Conservation (phyloP, 2,113 vertebrate genomes). For the Nothocercus julius region DNA sequence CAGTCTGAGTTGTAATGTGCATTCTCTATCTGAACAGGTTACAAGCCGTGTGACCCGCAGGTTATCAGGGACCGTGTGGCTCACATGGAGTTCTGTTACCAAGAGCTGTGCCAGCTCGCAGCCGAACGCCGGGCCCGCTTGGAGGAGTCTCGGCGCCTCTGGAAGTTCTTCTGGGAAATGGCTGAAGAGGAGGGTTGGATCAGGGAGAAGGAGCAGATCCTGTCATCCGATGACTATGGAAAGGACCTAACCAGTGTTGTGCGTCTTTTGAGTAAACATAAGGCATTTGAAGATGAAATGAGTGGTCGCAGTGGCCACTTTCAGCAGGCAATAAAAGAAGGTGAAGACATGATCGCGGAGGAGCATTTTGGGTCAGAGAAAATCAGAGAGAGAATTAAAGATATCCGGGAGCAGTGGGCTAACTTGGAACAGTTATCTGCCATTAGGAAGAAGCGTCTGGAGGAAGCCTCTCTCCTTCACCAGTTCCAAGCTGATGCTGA, state of each 20-base stretch:
- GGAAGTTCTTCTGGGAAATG: slow-evolving; percentile 99
- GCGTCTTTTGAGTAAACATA: slow-evolving; percentile 92
- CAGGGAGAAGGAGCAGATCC: slow-evolving; percentile 94
- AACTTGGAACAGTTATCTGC: slow-evolving; percentile 89
- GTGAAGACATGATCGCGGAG: slow-evolving; percentile 88
- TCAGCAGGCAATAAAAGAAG: slow-evolving; percentile 90
- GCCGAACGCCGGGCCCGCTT: slow-evolving; percentile 88
- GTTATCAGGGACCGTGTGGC: slow-evolving; percentile 92
- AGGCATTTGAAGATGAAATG: slow-evolving; percentile 94
- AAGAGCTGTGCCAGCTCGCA: slow-evolving; percentile 91
- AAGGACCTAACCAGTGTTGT: slow-evolving; percentile 92
- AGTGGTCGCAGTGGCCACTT: slow-evolving; percentile 88
- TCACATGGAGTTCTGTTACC: slow-evolving; percentile 96
- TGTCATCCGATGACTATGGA: slow-evolving; percentile 89
- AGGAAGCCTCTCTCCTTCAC: slow-evolving; percentile 89
- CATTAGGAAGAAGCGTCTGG: slow-evolving; percentile 84
- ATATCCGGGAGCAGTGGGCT: slow-evolving; percentile 91
- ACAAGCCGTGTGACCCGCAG: slow-evolving; percentile 95
- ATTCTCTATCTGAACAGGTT: slow-evolving; percentile 77
- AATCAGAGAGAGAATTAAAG: slow-evolving; percentile 87
- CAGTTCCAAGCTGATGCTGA: slow-evolving; percentile 94
- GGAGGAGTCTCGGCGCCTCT: slow-evolving; percentile 93
- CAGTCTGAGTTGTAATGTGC: not conserved
- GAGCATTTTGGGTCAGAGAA: slow-evolving; percentile 90
- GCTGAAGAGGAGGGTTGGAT: slow-evolving; percentile 97